phyloP scores from a whole-genome alignment of 2,113 vertebrate genomes.

The Mesoclemmys tuberculata region DNA sequence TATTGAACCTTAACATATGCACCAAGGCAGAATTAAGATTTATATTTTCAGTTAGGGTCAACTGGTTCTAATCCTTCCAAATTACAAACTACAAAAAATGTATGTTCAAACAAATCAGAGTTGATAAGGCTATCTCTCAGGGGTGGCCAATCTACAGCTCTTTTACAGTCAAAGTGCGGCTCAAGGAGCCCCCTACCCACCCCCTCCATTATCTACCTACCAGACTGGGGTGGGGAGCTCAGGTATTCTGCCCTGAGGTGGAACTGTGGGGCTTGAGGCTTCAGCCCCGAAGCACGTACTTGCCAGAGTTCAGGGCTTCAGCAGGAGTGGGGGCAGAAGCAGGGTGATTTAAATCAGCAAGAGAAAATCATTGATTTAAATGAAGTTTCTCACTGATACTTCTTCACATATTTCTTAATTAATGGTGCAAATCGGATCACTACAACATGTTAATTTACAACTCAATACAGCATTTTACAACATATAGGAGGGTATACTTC shows the following conservation, averaged over 20 bases:
- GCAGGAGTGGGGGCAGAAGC: too few species aligned
- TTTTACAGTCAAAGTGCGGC: background rate
- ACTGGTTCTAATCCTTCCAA: background rate
- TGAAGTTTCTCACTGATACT: too few species aligned
- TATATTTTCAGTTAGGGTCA: rapidly evolving
- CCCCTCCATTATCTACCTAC: background rate
- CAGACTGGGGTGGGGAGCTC: background rate
- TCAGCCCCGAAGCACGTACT: too few species aligned
- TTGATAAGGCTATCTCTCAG: background rate
- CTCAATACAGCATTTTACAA: too few species aligned
- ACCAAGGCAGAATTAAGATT: background rate
- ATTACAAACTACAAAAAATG: rapidly evolving
- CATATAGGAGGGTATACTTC: too few species aligned
- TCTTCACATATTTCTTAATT: too few species aligned
- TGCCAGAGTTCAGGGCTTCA: too few species aligned
- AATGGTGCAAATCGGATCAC: too few species aligned
- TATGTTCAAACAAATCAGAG: background rate
- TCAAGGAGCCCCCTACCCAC: background rate
- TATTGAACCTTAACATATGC: rapidly evolving
- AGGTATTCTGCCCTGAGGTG: too few species aligned
- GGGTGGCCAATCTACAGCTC: background rate
- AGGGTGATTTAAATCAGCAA: too few species aligned
- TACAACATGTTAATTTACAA: too few species aligned
- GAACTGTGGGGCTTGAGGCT: background rate
- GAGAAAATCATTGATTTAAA: too few species aligned